Percentiles rank a stretch among this genome's conserved stretches.
phyloP scores from a whole-genome alignment of 2,797 vertebrate genomes.

The Euthynnus affinis region DNA sequence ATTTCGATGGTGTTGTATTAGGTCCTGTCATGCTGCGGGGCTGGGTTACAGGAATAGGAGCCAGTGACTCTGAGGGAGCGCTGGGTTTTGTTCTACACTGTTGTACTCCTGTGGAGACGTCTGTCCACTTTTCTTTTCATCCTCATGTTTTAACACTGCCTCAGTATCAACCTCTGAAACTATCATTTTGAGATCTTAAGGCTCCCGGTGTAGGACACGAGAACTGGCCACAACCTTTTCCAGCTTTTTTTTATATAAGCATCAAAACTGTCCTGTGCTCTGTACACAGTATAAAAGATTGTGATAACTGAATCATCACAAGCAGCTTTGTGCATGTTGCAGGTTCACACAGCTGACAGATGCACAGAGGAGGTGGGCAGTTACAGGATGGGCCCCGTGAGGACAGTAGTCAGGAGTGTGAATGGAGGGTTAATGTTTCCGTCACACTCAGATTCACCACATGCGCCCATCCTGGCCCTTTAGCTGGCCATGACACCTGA shows the following conservation, averaged over 20 bases:
- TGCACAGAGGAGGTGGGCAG: not conserved
- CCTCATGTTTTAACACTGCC: conserved; percentile 27
- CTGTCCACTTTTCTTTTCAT: conserved; percentile 47
- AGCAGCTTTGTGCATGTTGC: not conserved
- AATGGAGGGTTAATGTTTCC: conserved; percentile 74
- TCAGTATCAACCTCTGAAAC: conserved; percentile 9
- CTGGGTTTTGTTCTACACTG: conserved; percentile 66
- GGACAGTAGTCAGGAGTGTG: conserved; percentile 36
- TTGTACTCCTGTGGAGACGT: conserved; percentile 57
- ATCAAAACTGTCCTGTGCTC: no score
- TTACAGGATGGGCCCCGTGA: not conserved
- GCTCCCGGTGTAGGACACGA: not conserved
- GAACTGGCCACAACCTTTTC: not conserved
- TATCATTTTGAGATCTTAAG: not conserved
- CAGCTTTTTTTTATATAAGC: not conserved
- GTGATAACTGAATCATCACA: not conserved
- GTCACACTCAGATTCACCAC: conserved; percentile 67
- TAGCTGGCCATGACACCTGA: conserved; percentile 80
- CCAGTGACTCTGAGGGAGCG: conserved; percentile 58
- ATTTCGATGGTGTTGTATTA: conserved; percentile 73
- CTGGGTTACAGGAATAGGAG: conserved; percentile 81
- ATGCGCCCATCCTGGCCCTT: conserved; percentile 63
- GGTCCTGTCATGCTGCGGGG: conserved; percentile 67
- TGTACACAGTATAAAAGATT: not conserved
- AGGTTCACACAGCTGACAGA: not conserved